These are phyloP conservation scores for Halocynthia roretzi DNA, from an alignment of 23 tunicate species.

Conservation along the genomic window DNA sequence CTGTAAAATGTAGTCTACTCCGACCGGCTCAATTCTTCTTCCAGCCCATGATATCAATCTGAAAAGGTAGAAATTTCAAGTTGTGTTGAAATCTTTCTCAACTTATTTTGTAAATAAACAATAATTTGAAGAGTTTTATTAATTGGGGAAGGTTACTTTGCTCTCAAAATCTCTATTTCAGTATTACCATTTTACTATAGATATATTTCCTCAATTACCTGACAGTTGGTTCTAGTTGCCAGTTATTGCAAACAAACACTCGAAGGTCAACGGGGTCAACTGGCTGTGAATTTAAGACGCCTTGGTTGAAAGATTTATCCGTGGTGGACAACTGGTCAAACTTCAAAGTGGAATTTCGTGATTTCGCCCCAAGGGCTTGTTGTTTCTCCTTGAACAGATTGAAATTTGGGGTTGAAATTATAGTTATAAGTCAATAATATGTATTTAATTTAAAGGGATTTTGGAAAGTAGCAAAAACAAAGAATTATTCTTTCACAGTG, in stretches of 20 bases:
- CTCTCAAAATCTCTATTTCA: no score
- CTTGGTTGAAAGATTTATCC: no score
- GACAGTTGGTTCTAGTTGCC: conserved; percentile 96
- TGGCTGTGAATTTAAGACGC: conserved; percentile 3
- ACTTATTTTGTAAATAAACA: no score
- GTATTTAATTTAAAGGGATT: background rate
- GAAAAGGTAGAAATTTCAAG: conserved; percentile 4
- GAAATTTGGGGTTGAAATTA: background rate
- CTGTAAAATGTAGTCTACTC: conserved; percentile 90
- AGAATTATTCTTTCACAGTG: background rate
- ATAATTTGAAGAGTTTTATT: no score
- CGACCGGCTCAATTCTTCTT: conserved; percentile 75
- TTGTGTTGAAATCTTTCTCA: no score
- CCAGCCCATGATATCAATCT: conserved; percentile 97
- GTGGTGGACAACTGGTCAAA: no score
- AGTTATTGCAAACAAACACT: conserved; percentile 79
- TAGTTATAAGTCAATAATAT: background rate
- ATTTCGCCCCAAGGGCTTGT: conserved; percentile 35
- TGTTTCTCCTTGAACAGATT: conserved; percentile 58
- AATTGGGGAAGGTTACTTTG: no score
- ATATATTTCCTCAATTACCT: background rate
- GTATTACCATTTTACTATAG: no score
- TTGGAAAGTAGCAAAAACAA: background rate
- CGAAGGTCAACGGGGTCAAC: conserved; percentile 77
- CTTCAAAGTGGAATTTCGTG: no score